These are phyloP conservation scores for Himalopsyche japonica DNA, from an alignment of 2,888 invertebrate genomes.

Conservation along the genomic window DNA sequence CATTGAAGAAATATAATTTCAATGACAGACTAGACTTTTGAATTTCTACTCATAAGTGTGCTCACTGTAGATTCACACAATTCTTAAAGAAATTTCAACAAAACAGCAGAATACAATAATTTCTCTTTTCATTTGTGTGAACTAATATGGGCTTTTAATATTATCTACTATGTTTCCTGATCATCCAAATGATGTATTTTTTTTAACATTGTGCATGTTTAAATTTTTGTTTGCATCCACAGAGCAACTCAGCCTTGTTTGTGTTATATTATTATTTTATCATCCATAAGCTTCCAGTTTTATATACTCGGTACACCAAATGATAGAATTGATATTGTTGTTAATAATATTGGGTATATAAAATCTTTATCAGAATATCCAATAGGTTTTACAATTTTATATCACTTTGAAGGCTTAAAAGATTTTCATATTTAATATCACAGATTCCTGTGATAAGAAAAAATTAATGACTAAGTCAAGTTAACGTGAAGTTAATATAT, in stretches of 20 bases:
- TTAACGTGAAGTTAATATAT: background rate
- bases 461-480: background rate
- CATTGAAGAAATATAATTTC: too few relatives aligned
- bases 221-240: conserved; percentile 28
- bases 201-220: conserved; percentile 16
- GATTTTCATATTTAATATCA: too few relatives aligned
- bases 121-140: too few relatives aligned
- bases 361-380: background rate
- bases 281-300: background rate
- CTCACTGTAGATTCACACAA: too few relatives aligned
- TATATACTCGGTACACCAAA: background rate
- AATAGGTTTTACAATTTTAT: background rate
- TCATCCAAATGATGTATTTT: background rate
- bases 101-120: too few relatives aligned
- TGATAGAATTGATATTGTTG: background rate
- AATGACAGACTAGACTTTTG: too few relatives aligned
- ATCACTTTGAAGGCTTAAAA: background rate
- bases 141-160: too few relatives aligned
- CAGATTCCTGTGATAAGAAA: too few relatives aligned
- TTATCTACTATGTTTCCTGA: background rate
- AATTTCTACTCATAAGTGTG: too few relatives aligned
- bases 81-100: too few relatives aligned
- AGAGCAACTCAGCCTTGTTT: conserved; percentile 28
- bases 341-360: background rate
- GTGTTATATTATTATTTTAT: conserved; percentile 3